Conservation (phyloP, 2,888 invertebrate species). For the Papilio elwesi region DNA sequence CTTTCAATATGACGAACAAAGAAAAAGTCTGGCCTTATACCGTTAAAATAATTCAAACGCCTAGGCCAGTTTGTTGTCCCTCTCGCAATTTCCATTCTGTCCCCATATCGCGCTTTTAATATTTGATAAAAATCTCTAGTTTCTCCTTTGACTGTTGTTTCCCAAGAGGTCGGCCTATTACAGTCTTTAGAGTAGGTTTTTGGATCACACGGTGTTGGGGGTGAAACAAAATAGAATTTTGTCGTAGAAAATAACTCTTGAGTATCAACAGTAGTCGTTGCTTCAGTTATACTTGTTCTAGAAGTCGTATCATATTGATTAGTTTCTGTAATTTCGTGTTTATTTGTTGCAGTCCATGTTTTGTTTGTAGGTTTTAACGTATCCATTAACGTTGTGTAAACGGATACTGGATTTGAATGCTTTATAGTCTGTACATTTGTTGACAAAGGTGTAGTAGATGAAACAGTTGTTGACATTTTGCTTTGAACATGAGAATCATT, state of each 20-base stretch:
- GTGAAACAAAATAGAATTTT: conserved; percentile 14
- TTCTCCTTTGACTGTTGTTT: conserved; percentile 68
- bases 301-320: not conserved
- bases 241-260: conserved; percentile 27
- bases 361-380: not conserved
- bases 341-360: not conserved
- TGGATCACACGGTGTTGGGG: conserved; percentile 32
- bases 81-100: conserved; percentile 55
- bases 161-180: conserved; percentile 66
- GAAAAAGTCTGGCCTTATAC: conserved; percentile 48
- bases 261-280: conserved; percentile 2
- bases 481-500: not conserved
- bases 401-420: not conserved
- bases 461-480: not conserved
- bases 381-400: not conserved
- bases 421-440: not conserved
- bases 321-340: not conserved
- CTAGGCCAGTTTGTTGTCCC: conserved; percentile 62
- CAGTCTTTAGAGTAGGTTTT: conserved; percentile 58
- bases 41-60: conserved; percentile 36
- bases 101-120: conserved; percentile 61
- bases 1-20: conserved; percentile 52
- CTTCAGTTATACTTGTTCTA: not conserved
- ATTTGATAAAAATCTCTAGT: conserved; percentile 71
- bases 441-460: not conserved